A percentile compares a stretch with the other conserved stretches of the same genome.
phyloP scores from a whole-genome alignment of 2,888 invertebrate genomes.

The Netelia melanura region DNA sequence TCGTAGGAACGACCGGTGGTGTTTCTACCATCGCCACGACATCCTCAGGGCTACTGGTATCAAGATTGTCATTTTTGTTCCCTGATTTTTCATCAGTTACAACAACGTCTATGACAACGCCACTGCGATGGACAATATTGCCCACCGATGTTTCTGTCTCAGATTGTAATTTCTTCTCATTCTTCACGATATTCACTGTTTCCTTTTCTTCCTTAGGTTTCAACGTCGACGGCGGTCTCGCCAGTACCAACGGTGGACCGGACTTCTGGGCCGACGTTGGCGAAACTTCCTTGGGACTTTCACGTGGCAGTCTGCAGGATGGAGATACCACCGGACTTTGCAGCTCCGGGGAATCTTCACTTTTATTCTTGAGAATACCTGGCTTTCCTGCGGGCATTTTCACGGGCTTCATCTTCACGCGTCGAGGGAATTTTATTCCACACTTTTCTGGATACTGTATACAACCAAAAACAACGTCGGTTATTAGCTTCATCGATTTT shows the following conservation, averaged over 20 bases:
- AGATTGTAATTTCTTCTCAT: not conserved
- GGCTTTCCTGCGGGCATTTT: not conserved
- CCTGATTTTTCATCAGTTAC: not conserved
- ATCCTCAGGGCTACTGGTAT: not conserved
- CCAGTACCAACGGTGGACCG: not conserved
- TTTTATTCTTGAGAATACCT: not conserved
- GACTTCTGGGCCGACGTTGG: not conserved
- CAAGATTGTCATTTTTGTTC: not conserved
- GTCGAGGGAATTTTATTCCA: not conserved
- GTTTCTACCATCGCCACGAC: slow-evolving; percentile 13
- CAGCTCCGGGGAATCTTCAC: not conserved
- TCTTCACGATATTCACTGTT: not conserved
- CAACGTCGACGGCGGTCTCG: not conserved
- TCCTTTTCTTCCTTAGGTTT: not conserved
- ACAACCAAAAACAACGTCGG: no score
- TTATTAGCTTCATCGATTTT: no score
- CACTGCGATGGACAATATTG: not conserved
- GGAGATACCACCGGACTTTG: not conserved
- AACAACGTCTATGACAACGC: not conserved
- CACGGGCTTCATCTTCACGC: slow-evolving; percentile 12
- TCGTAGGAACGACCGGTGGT: slow-evolving; percentile 45
- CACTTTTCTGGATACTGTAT: not conserved
- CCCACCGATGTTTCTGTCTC: not conserved
- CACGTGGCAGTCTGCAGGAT: slow-evolving; percentile 38
- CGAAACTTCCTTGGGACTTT: not conserved